Base-by-base conservation (phyloP, 2,888 invertebrate genomes). In the Phortica okadai region DNA sequence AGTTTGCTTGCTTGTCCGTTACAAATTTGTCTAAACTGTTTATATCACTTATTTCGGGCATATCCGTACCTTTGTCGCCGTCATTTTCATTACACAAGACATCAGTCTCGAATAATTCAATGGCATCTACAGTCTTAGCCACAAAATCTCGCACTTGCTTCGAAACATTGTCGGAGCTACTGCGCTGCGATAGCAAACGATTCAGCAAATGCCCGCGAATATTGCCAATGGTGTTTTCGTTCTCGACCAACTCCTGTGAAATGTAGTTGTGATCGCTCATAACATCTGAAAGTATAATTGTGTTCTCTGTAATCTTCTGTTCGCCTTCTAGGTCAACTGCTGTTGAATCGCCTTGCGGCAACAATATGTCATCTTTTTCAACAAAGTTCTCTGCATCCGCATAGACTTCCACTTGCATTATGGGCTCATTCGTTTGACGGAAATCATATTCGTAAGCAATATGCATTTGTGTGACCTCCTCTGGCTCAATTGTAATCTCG, bases 251-350 rank as follows among this genome's bases (percentile, higher is more conserved):
- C 66, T 83, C 80, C 59, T 85, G 85, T 5, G 83, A 76, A 10
- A 84, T 86, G 69, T 89, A 89, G 74, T 88, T 89, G 74, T 89
- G 88, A 77, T 89, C 88, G 74, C 81, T 85, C 73, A 87, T 77
- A 69, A 88, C 78, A 73, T 80, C 78, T 3, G 82, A 80, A 8
- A 83, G 25, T 10, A 58, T 69, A 45, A 72, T 45, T 4, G 50
- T 14, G 1, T 77, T 74, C 10, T 66, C 14, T 50, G 10, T 50
- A 50, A 50, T 50, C 3, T 50, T 14, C 50, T 2, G 5, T 14
- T 50, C 14, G 50, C 10, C 6, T 6, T 11, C 50, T 6, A 6
- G 50, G 2, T 11, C 6, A 11, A 2, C 14, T 50, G 50, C 14
- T 6, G 50, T 8, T 8, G 8, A 5, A 2, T 50, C 14, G 50